phyloP scores from a whole-genome alignment of 2,888 invertebrate species.

The Sericinus montela region DNA sequence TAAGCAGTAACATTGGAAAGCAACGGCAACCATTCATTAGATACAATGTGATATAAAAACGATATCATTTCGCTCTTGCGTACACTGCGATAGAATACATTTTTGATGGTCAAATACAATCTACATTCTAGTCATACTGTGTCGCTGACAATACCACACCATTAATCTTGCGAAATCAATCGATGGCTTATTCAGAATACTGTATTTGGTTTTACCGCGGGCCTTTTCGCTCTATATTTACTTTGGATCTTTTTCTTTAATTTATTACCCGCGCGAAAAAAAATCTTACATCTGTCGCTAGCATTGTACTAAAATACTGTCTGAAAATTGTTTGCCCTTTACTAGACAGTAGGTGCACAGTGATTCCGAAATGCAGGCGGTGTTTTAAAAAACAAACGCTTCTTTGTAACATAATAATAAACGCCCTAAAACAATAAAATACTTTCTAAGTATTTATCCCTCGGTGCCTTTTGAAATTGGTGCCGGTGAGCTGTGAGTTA shows the following conservation, averaged over 20 bases:
- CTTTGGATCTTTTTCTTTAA: constrained; percentile 74
- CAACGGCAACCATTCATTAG: constrained; percentile 55
- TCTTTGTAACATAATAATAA: constrained; percentile 45
- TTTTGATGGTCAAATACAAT: constrained; percentile 54
- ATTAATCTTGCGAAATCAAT: constrained; percentile 80
- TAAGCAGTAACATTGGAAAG: constrained; percentile 26
- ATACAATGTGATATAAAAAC: constrained; percentile 57
- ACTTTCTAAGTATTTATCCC: constrained; percentile 39
- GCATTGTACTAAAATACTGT: constrained; percentile 18
- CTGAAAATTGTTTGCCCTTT: constrained; percentile 3
- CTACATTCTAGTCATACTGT: constrained; percentile 63
- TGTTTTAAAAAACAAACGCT: constrained; percentile 46
- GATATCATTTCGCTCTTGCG: constrained; percentile 54
- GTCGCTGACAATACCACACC: constrained; percentile 76
- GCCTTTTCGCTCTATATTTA: constrained; percentile 71
- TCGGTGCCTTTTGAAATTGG: constrained; percentile 26
- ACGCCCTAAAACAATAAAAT: constrained; percentile 59
- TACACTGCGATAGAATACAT: constrained; percentile 48
- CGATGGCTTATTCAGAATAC: constrained; percentile 79
- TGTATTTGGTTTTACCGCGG: constrained; percentile 74
- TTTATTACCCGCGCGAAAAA: constrained; percentile 61
- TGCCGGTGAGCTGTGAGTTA: constrained; percentile 28
- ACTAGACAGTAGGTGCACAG: constrained; percentile 3
- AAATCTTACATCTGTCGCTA: constrained; percentile 63
- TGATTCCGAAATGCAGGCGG: constrained; percentile 28